Percentiles rank a stretch among this genome's conserved stretches.
Evolutionary conservation across 1,140 invertebrate genomes (phyloP).

Genomic region (Ips typographus): DNA sequence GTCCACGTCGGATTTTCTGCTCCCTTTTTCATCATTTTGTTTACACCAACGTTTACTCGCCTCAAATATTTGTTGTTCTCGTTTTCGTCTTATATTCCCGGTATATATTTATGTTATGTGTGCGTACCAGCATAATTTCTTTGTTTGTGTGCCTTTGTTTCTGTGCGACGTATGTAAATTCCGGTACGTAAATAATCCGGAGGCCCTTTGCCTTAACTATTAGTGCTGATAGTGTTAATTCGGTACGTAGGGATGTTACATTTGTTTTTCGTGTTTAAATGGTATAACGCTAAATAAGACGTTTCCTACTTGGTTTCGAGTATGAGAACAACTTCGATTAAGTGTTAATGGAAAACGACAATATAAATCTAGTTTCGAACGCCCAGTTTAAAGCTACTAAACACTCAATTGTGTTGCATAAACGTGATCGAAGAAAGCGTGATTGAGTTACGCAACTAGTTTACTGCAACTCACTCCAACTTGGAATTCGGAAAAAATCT

Average conservation of each 20-base stretch:
- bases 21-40: constrained; percentile 27
- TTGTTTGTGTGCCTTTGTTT: constrained; percentile 22
- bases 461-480: too few relatives aligned
- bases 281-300: too few relatives aligned
- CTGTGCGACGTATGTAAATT: constrained; percentile 18
- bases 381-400: too few relatives aligned
- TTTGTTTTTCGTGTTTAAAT: constrained; percentile 1
- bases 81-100: constrained; percentile 19
- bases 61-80: constrained; percentile 17
- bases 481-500: not conserved
- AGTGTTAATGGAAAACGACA: not conserved
- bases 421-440: too few relatives aligned
- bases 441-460: too few relatives aligned
- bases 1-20: constrained; percentile 20
- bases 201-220: constrained; percentile 13
- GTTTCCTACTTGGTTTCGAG: too few relatives aligned
- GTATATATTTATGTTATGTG: constrained; percentile 16
- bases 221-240: constrained; percentile 7
- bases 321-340: not conserved
- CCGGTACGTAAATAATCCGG: constrained; percentile 7
- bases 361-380: not conserved
- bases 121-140: constrained; percentile 23
- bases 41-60: constrained; percentile 16
- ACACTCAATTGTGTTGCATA: too few relatives aligned
- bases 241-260: constrained; percentile 1